Evolutionary conservation across 2,797 vertebrate species (phyloP), one percentile per base, ranked within the genome.

Genomic region (Coregonus suidteri): DNA sequence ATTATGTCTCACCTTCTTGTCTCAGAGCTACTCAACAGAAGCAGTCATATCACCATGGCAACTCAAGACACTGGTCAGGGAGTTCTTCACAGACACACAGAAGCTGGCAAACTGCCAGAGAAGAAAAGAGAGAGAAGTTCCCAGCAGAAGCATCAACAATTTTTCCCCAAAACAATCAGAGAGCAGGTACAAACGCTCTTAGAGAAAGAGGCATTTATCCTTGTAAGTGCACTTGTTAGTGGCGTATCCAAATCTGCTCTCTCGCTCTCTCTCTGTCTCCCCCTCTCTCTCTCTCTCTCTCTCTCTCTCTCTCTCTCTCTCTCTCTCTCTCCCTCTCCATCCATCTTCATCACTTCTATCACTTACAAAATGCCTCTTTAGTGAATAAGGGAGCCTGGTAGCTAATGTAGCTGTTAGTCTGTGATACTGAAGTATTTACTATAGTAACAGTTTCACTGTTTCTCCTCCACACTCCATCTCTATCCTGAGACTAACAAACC

Each of bases 21-120:
- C 31, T 9, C 53, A 9, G n/a, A 25, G 71, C 16, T 56, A 35
- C 18, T 73, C 54, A 25, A 47, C 69, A 71, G 51, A 30, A 52
- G 54, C 30, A 59, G 53, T 73, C 72, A 4, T 14, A 15, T 73
- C 52, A 20, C 72, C 54, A 73, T 62, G 72, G 72, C 72, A 73
- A 73, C 72, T 6, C 52, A 6, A 52, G 51, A 59, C 71, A 59
- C 53, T 31, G n/a, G 53, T 35, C 54, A 59, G 72, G 52, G 51
- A 9, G 51, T 54, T 6, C 34, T 34, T 62, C 14, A n/a, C 35
- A 18, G 67, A 9, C 34, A 69, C 31, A 35, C 34, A 69, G 67
- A 2, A 20, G 35, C 6, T 6, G 16, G 35, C 15, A 67, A 34
- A 34, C 65, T 35, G 15, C 25, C 65, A 67, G 25, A 67, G 31